These are phyloP conservation scores for Ormyrus thymus DNA, from an alignment of 2,888 invertebrate genomes.

Conservation along the genomic window DNA sequence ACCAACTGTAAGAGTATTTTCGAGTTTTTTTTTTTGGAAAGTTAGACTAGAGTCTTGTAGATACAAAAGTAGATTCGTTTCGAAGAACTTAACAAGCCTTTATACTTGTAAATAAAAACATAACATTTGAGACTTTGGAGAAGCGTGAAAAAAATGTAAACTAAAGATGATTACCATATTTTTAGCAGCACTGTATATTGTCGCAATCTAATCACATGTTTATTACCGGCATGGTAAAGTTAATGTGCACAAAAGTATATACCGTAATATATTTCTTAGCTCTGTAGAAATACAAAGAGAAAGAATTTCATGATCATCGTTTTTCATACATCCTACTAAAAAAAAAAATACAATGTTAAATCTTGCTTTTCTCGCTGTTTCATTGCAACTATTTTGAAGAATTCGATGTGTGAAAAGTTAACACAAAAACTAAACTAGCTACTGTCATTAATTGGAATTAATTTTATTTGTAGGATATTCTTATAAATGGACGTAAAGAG, in stretches of 20 bases:
- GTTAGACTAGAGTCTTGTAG: too few species aligned
- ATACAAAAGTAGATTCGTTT: not conserved
- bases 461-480: too few species aligned
- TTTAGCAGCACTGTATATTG: constrained; percentile 56
- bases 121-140: not conserved
- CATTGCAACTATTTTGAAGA: too few species aligned
- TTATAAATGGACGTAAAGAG: too few species aligned
- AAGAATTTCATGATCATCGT: not conserved
- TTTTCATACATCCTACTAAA: too few species aligned
- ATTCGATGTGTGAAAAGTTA: too few species aligned
- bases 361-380: not conserved
- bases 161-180: constrained; percentile 55
- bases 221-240: constrained; percentile 52
- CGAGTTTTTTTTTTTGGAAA: too few species aligned
- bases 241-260: constrained; percentile 53
- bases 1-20: too few species aligned
- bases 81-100: not conserved
- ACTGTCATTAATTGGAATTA: too few species aligned
- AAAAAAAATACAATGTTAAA: too few species aligned
- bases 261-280: constrained; percentile 29
- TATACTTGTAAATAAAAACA: not conserved
- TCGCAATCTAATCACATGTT: constrained; percentile 53
- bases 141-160: constrained; percentile 11
- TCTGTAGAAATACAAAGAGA: constrained; percentile 7
- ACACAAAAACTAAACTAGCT: too few species aligned